These are phyloP conservation scores for Clarias macrocephalus DNA, from an alignment of 2,113 vertebrate genomes.

Conservation along the genomic window DNA sequence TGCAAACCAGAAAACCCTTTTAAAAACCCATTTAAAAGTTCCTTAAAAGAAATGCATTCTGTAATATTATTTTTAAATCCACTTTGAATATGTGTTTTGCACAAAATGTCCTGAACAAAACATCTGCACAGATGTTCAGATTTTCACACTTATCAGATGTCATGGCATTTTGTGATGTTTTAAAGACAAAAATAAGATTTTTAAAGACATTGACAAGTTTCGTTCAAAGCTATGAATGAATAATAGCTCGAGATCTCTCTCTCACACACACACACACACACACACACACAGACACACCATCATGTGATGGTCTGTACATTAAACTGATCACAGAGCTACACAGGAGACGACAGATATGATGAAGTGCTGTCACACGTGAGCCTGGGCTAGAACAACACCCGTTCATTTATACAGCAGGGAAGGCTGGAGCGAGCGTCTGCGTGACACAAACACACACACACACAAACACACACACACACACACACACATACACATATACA, in stretches of 20 bases:
- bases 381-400: not conserved
- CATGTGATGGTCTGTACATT: not conserved
- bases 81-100: not conserved
- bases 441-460: slow-evolving; percentile 44
- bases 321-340: not conserved
- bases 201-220: not conserved
- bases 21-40: not conserved
- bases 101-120: not conserved
- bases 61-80: not conserved
- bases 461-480: slow-evolving; percentile 30
- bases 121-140: not conserved
- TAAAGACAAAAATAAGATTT: not conserved
- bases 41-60: not conserved
- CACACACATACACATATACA: slow-evolving; percentile 9
- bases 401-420: not conserved
- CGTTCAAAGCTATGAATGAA: not conserved
- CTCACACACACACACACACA: not conserved
- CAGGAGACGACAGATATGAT: not conserved
- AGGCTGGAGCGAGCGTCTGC: not conserved
- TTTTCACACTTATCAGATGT: not conserved
- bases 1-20: too few relatives aligned
- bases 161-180: too few relatives aligned
- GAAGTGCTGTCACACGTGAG: not conserved
- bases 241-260: not conserved
- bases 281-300: not conserved